Conservation (phyloP, 2,113 vertebrate species). For the Indri indri region DNA sequence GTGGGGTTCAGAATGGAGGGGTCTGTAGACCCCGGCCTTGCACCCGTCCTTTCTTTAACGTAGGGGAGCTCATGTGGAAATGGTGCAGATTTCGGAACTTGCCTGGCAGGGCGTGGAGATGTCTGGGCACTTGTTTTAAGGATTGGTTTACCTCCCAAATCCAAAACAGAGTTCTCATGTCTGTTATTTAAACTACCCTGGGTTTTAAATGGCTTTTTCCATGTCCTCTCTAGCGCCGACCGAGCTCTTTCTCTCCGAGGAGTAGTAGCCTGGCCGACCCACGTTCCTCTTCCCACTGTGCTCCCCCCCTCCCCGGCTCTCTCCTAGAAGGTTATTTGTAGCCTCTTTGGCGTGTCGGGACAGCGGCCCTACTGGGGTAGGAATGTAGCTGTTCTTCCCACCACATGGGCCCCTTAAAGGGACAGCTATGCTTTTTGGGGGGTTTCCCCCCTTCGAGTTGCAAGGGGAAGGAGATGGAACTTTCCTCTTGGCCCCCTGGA, state of each 20-base stretch:
- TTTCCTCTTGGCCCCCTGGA: slow-evolving; percentile 77
- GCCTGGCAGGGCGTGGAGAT: slow-evolving; percentile 54
- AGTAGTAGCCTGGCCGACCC: slow-evolving; percentile 28
- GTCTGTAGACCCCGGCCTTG: neutral
- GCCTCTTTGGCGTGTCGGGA: slow-evolving; percentile 91
- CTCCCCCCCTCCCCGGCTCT: slow-evolving; percentile 30
- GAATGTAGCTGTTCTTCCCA: slow-evolving; percentile 91
- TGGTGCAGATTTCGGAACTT: slow-evolving; percentile 14
- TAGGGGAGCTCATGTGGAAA: neutral
- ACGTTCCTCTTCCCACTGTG: neutral
- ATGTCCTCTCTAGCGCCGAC: neutral
- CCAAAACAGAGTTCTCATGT: slow-evolving; percentile 8
- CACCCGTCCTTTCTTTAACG: neutral
- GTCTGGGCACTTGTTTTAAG: slow-evolving; percentile 52
- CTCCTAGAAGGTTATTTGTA: slow-evolving; percentile 83
- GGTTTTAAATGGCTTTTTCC: slow-evolving; percentile 30
- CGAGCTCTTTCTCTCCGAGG: neutral
- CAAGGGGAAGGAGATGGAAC: slow-evolving; percentile 61
- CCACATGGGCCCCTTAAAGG: slow-evolving; percentile 87
- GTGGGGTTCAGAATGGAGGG: neutral
- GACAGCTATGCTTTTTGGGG: slow-evolving; percentile 80
- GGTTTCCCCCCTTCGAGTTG: slow-evolving; percentile 46
- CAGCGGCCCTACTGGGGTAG: slow-evolving; percentile 90
- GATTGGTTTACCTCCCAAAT: slow-evolving; percentile 29
- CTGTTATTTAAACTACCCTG: slow-evolving; percentile 23